Evolutionary conservation across 2,888 invertebrate genomes (phyloP), one percentile per base, ranked within the genome.

Genomic region (Trissolcus japonicus): DNA sequence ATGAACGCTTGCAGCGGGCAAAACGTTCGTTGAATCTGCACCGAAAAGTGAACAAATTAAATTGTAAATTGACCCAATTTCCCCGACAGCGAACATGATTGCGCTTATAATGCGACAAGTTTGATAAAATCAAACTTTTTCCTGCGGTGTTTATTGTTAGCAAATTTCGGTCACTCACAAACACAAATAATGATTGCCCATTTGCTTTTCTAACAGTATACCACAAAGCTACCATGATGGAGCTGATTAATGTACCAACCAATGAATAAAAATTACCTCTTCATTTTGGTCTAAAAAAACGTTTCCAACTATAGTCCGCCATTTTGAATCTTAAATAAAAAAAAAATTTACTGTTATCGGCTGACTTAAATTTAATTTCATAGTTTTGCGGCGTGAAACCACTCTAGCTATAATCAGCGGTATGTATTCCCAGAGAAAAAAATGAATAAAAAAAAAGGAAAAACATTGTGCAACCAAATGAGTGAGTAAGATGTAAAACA

Each of bases 381-480:
- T 29, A 29, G 29, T 9, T 40, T n/a, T 19, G 41, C 13, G 41
- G 19, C 48, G 4, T 14, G 46, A 51, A 62, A 51, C 53, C 53
- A 59, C 35, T 40, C 51, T 13, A 55, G 25, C 62, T 14, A 43
- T 56, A 63, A 73, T 73, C 73, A 73, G 17, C 43, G 73, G 66
- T 63, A 59, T 60, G 72, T 73, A 61, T 73, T 73, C 51, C 60
- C 60, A 41, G 41, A 56, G 53, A 61, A 50, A 60, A 7, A 35
- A n/a, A 35, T 16, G 19, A n/a, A 35, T 35, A 43, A 13, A 43
- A 9, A 16, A 19, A 57, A 43, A 6, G 6, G 48, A 14, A 29
- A 48, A 48, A 29, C 13, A 25, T 25, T 14, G 25, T 21, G 43
- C 21, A 17, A 40, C n/a, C 16, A 25, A 43, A 14, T 40, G 57